Conservation (phyloP, 2,888 invertebrate species). For the Piscicola geometra region DNA sequence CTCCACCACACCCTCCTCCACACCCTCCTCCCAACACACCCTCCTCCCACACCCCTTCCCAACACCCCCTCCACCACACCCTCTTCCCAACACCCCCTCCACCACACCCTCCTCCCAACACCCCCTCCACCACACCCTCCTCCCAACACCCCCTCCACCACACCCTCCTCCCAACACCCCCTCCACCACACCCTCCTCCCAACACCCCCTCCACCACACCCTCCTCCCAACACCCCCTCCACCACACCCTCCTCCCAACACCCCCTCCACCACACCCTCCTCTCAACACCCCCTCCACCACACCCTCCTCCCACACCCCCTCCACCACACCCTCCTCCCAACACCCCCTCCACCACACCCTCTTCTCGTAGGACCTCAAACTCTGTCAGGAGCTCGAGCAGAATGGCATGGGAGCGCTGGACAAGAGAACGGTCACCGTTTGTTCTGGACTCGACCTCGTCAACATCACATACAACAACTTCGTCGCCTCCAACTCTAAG, state of each 20-base stretch:
- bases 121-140: neutral
- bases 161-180: too few relatives aligned
- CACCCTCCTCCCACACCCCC: neutral
- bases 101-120: neutral
- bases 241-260: neutral
- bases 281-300: neutral
- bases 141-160: neutral
- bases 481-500: conserved; percentile 85
- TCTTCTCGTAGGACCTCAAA: conserved; percentile 48
- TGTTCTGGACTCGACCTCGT: conserved; percentile 98
- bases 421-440: conserved; percentile 89
- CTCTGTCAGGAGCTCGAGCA: conserved; percentile 50
- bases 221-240: neutral
- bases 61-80: neutral
- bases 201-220: neutral
- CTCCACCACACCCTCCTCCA: neutral
- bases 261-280: neutral
- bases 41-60: neutral
- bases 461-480: conserved; percentile 94
- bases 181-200: neutral
- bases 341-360: neutral
- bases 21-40: neutral
- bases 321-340: neutral
- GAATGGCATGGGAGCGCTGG: conserved; percentile 79
- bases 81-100: neutral